phyloP scores from a whole-genome alignment of 2,797 vertebrate genomes.

The Rhinogobio ventralis region DNA sequence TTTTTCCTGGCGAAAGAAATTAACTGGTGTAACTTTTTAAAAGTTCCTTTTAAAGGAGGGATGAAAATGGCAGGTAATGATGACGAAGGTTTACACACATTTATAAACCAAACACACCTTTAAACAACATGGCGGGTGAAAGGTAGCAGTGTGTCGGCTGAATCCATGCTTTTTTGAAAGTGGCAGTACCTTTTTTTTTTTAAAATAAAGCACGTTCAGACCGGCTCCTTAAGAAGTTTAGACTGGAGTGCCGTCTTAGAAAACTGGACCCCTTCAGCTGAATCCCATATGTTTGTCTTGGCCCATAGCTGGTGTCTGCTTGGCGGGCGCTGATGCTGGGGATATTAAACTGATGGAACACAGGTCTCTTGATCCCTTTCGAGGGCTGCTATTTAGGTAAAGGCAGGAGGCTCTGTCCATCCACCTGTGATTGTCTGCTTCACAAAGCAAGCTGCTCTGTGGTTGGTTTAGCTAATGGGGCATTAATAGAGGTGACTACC shows the following conservation, averaged over 20 bases:
- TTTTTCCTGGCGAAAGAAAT: constrained; percentile 69
- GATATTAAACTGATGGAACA: constrained; percentile 91
- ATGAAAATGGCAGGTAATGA: constrained; percentile 86
- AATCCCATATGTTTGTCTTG: constrained; percentile 94
- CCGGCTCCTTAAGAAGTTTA: constrained; percentile 89
- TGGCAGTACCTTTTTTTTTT: constrained; percentile 80
- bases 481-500: constrained; percentile 7
- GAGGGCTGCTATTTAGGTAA: constrained; percentile 80
- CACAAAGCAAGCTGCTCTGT: constrained; percentile 39
- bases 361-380: constrained; percentile 88
- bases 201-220: constrained; percentile 86
- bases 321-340: constrained; percentile 82
- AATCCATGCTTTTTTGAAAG: constrained; percentile 80
- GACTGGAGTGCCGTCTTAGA: constrained; percentile 91
- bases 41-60: constrained; percentile 72
- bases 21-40: constrained; percentile 73
- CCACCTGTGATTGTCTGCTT: constrained; percentile 82
- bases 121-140: constrained; percentile 90
- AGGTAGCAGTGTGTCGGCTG: constrained; percentile 89
- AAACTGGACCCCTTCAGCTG: constrained; percentile 84
- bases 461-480: neutral
- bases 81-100: constrained; percentile 93
- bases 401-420: constrained; percentile 70
- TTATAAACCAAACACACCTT: constrained; percentile 89
- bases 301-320: constrained; percentile 88